Conservation (phyloP, 2,797 vertebrate genomes). For the Enteromius trimaculatus region DNA sequence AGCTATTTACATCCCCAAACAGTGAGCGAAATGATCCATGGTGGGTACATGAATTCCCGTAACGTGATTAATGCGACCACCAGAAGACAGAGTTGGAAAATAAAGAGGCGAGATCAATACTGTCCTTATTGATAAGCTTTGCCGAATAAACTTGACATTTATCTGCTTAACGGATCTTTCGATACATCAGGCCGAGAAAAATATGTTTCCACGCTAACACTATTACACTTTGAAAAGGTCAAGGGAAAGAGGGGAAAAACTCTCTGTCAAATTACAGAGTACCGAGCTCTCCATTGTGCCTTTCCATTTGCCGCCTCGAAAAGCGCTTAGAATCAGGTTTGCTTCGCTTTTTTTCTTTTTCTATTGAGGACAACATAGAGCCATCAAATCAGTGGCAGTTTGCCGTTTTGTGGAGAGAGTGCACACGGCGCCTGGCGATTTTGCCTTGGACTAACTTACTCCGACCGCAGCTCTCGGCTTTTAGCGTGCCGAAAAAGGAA, state of each 20-base stretch:
- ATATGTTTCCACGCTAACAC: constrained; percentile 63
- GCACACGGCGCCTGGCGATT: constrained; percentile 70
- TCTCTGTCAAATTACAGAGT: constrained; percentile 55
- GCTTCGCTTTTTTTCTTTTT: constrained; percentile 60
- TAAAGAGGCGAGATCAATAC: constrained; percentile 74
- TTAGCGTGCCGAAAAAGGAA: constrained; percentile 68
- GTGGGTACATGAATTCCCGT: constrained; percentile 72
- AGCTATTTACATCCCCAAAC: constrained; percentile 76
- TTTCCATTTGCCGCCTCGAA: constrained; percentile 62
- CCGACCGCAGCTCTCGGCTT: constrained; percentile 67
- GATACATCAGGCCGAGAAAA: constrained; percentile 74
- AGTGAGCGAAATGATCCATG: constrained; percentile 75
- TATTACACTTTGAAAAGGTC: constrained; percentile 64
- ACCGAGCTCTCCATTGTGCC: constrained; percentile 40
- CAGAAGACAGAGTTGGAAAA: constrained; percentile 65
- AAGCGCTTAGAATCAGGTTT: constrained; percentile 74
- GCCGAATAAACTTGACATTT: constrained; percentile 80
- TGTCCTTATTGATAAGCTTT: constrained; percentile 75
- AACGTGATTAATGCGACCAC: constrained; percentile 73
- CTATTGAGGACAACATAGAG: constrained; percentile 77
- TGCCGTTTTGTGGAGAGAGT: constrained; percentile 75
- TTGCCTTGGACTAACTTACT: constrained; percentile 74
- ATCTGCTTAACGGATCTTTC: constrained; percentile 74
- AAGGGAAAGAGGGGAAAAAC: constrained; percentile 30
- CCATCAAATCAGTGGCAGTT: constrained; percentile 74